Base-by-base conservation (phyloP, 2,113 vertebrate species). In the Crotophaga sulcirostris region DNA sequence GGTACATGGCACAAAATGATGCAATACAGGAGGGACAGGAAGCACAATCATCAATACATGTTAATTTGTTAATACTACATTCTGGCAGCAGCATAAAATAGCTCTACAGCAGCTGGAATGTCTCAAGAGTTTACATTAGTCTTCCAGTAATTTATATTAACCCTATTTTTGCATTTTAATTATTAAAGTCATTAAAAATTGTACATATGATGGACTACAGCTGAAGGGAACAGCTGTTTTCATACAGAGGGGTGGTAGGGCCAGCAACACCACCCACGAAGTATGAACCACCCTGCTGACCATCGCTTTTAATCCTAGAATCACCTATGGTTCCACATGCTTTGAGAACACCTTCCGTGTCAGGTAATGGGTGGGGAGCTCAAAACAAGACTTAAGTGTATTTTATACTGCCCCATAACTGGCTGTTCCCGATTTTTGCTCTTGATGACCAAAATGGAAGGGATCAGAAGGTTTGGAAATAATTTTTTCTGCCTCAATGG, bases 1-100 rank as follows among this genome's bases (percentile, higher is more conserved):
- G 6, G 33, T 10, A 34, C 29, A 2, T 0, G 0, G 23, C 28
- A 64, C 24, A 29, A 54, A 68, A 31, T 13, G 38, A 29, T 69
- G 33, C 47, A 29, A 56, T 24, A 60, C 9, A 6, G 11, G 31
- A 55, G 44, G 0, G 6, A 56, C n/a, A 76, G 15, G 31, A 21
- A 16, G 49, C 1, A 3, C 4, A 44, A 51, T 16, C 77, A 31
- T n/a, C 38, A 26, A 3, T 17, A 16, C 1, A 26, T 8, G 19
- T 55, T 68, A 25, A 68, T 68, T 63, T 68, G 54, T 51, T 81
- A 4, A 72, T 59, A 21, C 36, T 11, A 6, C 25, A 5, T 13
- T 7, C 3, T 73, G 38, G 44, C 21, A 87, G 73, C 0, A 1
- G 36, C 4, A 15, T 56, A 13, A 84, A 68, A 76, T 9, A 84